Conservation (phyloP, 2,113 vertebrate genomes). For the Periophthalmodon schlosseri region DNA sequence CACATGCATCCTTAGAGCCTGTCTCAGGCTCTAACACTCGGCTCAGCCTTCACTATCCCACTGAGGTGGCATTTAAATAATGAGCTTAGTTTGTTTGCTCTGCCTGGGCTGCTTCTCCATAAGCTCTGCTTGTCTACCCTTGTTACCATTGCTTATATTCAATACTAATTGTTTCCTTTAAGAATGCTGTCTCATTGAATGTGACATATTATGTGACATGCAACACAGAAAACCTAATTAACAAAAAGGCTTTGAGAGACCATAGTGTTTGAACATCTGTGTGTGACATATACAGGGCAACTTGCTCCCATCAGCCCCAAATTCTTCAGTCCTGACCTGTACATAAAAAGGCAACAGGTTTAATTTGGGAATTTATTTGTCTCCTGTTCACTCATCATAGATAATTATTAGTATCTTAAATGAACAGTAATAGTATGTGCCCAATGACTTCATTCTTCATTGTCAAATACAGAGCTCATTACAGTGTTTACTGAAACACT, state of each 20-base stretch:
- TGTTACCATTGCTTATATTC: conserved; percentile 33
- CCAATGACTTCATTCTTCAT: background rate
- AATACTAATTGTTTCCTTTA: conserved; percentile 52
- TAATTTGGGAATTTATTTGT: conserved; percentile 12
- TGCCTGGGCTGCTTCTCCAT: conserved; percentile 45
- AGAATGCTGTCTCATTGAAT: conserved; percentile 27
- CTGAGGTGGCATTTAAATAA: conserved; percentile 75
- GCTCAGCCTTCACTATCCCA: conserved; percentile 43
- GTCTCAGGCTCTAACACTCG: conserved; percentile 31
- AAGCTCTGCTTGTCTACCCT: conserved; percentile 41
- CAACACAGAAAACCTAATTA: conserved; percentile 30
- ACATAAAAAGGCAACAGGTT: background rate
- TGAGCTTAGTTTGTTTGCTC: conserved; percentile 69
- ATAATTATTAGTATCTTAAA: conserved; percentile 13
- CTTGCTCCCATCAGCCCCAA: background rate
- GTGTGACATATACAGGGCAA: background rate
- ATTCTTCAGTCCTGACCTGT: background rate
- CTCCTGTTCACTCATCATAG: background rate
- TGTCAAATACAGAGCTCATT: conserved; percentile 14
- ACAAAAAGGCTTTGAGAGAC: conserved; percentile 10
- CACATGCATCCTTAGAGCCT: conserved; percentile 14
- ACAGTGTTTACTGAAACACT: conserved; percentile 11
- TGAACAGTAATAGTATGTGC: background rate
- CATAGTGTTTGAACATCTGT: conserved; percentile 12
- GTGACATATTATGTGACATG: conserved; percentile 27